Evolutionary conservation across 2,888 invertebrate genomes (phyloP).

Genomic region (Idaea aversata): DNA sequence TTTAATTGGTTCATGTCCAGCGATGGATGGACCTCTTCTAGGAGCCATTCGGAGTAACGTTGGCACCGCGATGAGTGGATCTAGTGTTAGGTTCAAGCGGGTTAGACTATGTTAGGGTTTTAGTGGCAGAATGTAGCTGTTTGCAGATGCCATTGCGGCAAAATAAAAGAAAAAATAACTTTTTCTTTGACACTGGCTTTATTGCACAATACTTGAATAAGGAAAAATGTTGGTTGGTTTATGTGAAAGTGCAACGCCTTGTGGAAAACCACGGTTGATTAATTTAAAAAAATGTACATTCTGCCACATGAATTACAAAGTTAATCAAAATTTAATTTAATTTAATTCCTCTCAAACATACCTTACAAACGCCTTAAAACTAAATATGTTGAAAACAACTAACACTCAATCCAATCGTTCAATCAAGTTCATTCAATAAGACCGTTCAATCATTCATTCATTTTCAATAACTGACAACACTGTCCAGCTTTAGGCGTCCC

Average conservation of each 20-base stretch:
- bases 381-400: not conserved
- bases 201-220: not conserved
- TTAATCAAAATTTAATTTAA: constrained; percentile 25
- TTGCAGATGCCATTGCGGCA: not conserved
- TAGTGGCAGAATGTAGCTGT: constrained; percentile 48
- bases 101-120: constrained; percentile 76
- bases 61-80: constrained; percentile 92
- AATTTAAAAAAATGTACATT: constrained; percentile 26
- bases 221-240: not conserved
- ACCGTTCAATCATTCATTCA: constrained; percentile 13
- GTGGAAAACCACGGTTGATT: too few species aligned
- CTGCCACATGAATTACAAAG: constrained; percentile 25
- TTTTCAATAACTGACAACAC: constrained; percentile 35
- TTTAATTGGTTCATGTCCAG: constrained; percentile 81
- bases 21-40: constrained; percentile 91
- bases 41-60: constrained; percentile 90
- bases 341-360: constrained; percentile 23
- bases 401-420: not conserved
- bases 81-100: constrained; percentile 80
- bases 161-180: not conserved
- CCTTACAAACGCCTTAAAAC: constrained; percentile 13
- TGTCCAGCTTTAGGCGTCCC: constrained; percentile 59
- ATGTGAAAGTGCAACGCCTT: not conserved
- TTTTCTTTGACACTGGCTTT: not conserved
- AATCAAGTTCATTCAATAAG: not conserved